Percentiles rank a stretch among this genome's conserved stretches.
Conservation (phyloP, 2,113 vertebrate species). For the Syngnathus floridae region DNA sequence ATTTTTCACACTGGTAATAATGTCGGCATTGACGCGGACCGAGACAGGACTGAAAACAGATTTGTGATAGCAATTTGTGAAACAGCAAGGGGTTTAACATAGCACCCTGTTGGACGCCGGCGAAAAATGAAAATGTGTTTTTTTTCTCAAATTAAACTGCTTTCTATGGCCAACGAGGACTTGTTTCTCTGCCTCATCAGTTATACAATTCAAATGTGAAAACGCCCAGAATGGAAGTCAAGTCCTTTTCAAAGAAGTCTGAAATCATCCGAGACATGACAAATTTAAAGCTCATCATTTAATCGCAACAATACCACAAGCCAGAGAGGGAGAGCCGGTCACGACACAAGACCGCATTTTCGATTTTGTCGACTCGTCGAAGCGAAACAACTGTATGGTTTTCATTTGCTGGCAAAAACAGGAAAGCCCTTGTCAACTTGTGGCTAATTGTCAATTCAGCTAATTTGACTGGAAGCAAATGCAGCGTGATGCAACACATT, state of each 20-base stretch:
- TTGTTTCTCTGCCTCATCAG: not conserved
- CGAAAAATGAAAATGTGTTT: not conserved
- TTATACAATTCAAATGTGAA: not conserved
- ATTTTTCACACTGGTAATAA: not conserved
- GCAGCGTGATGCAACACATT: not conserved
- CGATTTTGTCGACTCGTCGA: not conserved
- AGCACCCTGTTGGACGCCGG: not conserved
- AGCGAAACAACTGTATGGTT: not conserved
- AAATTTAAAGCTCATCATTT: not conserved
- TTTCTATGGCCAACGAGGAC: not conserved
- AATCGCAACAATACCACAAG: not conserved
- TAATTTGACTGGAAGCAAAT: not conserved
- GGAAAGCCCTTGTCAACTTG: not conserved
- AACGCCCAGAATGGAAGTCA: not conserved
- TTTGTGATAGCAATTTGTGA: not conserved
- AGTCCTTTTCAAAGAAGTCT: not conserved
- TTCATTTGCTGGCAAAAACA: not conserved
- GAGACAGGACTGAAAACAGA: not conserved
- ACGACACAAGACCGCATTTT: not conserved
- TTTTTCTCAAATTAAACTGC: not conserved
- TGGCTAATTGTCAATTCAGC: not conserved
- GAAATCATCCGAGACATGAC: not conserved
- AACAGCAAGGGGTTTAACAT: not conserved
- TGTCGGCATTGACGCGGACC: not conserved
- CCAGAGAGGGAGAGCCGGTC: not conserved